phyloP scores from a whole-genome alignment of 2,888 invertebrate species.

The Protophormia terraenovae region DNA sequence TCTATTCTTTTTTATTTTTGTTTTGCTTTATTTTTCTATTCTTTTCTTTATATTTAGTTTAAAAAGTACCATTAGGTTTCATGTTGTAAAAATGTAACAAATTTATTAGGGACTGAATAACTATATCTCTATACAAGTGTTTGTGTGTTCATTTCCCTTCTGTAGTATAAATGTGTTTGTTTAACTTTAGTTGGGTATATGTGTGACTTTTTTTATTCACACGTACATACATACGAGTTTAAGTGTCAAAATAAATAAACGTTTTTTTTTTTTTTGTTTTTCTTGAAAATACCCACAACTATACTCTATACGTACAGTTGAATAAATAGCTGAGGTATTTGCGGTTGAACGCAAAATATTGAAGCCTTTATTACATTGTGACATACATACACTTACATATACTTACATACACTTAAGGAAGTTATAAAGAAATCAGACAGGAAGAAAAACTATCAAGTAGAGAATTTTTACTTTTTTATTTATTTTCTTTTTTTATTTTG shows the following conservation, averaged over 20 bases:
- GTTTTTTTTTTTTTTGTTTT: slow-evolving; percentile 9
- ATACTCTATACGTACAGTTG: neutral
- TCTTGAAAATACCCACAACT: slow-evolving; percentile 18
- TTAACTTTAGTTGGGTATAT: neutral
- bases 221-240: slow-evolving; percentile 35
- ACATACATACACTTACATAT: neutral
- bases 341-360: slow-evolving; percentile 14
- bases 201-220: neutral
- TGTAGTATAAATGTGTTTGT: neutral
- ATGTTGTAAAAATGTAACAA: neutral
- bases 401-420: too few relatives aligned
- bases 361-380: neutral
- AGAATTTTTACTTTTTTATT: neutral
- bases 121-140: neutral
- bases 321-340: slow-evolving; percentile 14
- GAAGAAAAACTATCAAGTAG: neutral
- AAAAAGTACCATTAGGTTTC: neutral
- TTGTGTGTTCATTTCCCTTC: neutral
- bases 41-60: too few relatives aligned
- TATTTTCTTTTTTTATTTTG: too few relatives aligned
- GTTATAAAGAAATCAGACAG: too few relatives aligned
- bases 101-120: neutral
- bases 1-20: too few relatives aligned
- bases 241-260: slow-evolving; percentile 64
- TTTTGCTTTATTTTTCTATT: too few relatives aligned